These are phyloP conservation scores for Scartelaos histophorus DNA, from an alignment of 2,113 vertebrate genomes.

Conservation along the genomic window DNA sequence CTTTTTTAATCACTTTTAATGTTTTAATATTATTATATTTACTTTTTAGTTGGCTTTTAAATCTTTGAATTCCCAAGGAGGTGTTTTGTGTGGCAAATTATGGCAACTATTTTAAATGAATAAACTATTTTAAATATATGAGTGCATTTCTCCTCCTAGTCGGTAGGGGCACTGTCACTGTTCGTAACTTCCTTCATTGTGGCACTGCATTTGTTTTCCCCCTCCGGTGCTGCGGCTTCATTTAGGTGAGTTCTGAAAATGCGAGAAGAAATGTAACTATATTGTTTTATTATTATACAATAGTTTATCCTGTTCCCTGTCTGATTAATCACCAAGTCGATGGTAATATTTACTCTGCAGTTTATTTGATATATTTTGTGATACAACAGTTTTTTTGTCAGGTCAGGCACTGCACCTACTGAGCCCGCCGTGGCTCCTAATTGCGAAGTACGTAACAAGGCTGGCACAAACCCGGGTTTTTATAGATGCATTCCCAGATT, in stretches of 20 bases:
- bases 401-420: slow-evolving; percentile 24
- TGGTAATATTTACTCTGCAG: not conserved
- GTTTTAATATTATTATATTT: too few relatives aligned
- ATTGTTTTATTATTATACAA: too few relatives aligned
- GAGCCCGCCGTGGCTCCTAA: not conserved
- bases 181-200: not conserved
- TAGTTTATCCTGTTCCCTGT: too few relatives aligned
- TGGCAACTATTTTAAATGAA: too few relatives aligned
- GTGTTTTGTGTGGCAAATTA: too few relatives aligned
- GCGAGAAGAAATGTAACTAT: rapidly evolving
- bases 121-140: too few relatives aligned
- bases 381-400: slow-evolving; percentile 18
- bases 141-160: slow-evolving; percentile 36
- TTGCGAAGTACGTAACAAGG: not conserved
- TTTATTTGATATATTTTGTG: not conserved
- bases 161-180: slow-evolving; percentile 12
- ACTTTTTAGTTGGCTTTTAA: too few relatives aligned
- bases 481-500: not conserved
- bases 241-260: not conserved
- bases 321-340: not conserved
- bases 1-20: too few relatives aligned
- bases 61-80: too few relatives aligned
- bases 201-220: slow-evolving; percentile 32
- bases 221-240: not conserved
- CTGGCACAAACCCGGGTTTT: not conserved